These are phyloP conservation scores for Danio kyathit DNA, from an alignment of 2,797 vertebrate species.

Conservation along the genomic window DNA sequence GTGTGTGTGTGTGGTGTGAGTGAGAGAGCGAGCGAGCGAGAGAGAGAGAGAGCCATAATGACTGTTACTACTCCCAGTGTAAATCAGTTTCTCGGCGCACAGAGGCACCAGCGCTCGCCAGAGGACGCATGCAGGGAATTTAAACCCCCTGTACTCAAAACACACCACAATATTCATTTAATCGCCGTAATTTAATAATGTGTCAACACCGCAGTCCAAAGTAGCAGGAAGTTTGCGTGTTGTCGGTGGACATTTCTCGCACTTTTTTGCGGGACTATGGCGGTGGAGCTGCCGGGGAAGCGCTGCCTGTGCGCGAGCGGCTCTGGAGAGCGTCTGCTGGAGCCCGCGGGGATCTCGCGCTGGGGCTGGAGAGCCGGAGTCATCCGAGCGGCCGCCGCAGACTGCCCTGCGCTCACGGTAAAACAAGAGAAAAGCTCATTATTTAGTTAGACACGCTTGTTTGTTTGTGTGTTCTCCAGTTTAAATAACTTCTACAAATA, in stretches of 20 bases:
- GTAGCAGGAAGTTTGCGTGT: conserved; percentile 66
- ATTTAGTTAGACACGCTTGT: neutral
- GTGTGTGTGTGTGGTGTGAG: no score
- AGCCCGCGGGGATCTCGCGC: conserved; percentile 79
- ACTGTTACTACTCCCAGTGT: conserved; percentile 64
- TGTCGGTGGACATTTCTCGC: conserved; percentile 44
- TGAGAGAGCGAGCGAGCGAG: no score
- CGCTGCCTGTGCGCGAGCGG: conserved; percentile 90
- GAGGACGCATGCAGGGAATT: conserved; percentile 76
- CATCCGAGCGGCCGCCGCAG: conserved; percentile 86
- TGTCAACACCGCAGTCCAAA: conserved; percentile 75
- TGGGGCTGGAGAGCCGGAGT: conserved; percentile 91
- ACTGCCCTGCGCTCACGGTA: conserved; percentile 88
- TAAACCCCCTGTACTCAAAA: conserved; percentile 75
- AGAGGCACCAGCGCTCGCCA: conserved; percentile 69
- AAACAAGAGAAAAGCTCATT: conserved; percentile 46
- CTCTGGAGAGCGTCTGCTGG: conserved; percentile 76
- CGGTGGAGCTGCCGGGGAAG: conserved; percentile 94
- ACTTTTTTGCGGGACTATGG: conserved; percentile 78
- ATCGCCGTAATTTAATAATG: conserved; percentile 69
- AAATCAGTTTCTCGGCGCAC: conserved; percentile 69
- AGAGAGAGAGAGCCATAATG: conserved; percentile 55
- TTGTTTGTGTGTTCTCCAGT: neutral
- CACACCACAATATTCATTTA: conserved; percentile 44
- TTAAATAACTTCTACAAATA: neutral